Percentiles rank a stretch among this genome's conserved stretches.
Evolutionary conservation across 1,140 invertebrate genomes (phyloP).

Genomic region (Coelopa frigida): DNA sequence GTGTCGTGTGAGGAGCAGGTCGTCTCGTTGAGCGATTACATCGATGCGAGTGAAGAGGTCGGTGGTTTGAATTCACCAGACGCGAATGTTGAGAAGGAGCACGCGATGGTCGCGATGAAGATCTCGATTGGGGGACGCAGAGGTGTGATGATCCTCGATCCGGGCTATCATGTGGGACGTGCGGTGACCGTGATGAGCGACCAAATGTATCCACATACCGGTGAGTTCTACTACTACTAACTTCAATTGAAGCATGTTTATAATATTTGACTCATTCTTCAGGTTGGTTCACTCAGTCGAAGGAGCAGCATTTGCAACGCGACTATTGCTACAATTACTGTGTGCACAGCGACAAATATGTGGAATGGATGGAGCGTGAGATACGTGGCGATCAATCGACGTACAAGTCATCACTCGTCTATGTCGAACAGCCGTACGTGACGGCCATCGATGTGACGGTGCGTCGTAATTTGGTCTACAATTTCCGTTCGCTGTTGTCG

Average conservation of each 20-base stretch:
- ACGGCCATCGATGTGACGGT: slow-evolving; percentile 80
- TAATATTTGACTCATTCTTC: background rate
- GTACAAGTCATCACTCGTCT: slow-evolving; percentile 64
- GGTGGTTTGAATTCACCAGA: slow-evolving; percentile 51
- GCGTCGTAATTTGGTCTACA: slow-evolving; percentile 80
- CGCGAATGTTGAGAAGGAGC: slow-evolving; percentile 75
- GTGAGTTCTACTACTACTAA: slow-evolving; percentile 13
- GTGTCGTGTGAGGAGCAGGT: slow-evolving; percentile 85
- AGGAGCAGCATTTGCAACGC: slow-evolving; percentile 63
- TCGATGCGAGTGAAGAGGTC: slow-evolving; percentile 48
- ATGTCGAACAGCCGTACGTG: slow-evolving; percentile 67
- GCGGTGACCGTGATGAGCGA: slow-evolving; percentile 83
- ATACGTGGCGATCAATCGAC: slow-evolving; percentile 55
- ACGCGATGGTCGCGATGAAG: slow-evolving; percentile 74
- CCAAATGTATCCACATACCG: slow-evolving; percentile 75
- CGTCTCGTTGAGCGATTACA: slow-evolving; percentile 58
- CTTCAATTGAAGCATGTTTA: background rate
- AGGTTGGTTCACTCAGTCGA: slow-evolving; percentile 74
- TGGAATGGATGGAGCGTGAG: slow-evolving; percentile 73
- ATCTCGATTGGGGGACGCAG: slow-evolving; percentile 62
- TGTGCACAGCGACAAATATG: slow-evolving; percentile 59
- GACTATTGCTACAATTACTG: slow-evolving; percentile 73
- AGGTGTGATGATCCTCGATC: slow-evolving; percentile 75
- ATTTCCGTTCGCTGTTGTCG: slow-evolving; percentile 73
- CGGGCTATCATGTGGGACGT: slow-evolving; percentile 81